These are phyloP conservation scores for Esox masquinongy DNA, from an alignment of 2,797 vertebrate species.

Conservation along the genomic window DNA sequence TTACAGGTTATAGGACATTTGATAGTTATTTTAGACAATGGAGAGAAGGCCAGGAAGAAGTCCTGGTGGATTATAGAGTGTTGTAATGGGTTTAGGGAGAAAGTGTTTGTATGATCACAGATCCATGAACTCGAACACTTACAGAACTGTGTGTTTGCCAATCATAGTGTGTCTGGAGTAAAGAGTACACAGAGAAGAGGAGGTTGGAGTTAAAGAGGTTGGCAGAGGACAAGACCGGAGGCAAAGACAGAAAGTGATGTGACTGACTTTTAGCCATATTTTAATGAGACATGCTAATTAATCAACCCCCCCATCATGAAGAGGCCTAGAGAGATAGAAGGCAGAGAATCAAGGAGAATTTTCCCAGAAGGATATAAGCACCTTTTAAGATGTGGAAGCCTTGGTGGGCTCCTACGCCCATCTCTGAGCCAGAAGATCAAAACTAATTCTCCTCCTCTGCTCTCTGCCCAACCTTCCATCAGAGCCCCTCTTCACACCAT, in stretches of 20 bases:
- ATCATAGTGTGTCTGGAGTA: conserved; percentile 68
- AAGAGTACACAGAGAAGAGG: background rate
- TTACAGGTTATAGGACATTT: too few species aligned
- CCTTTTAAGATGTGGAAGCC: conserved; percentile 55
- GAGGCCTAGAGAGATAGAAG: conserved; percentile 18
- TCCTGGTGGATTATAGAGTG: too few species aligned
- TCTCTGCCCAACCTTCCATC: conserved; percentile 33
- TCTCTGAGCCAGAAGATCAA: conserved; percentile 61
- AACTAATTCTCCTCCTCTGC: conserved; percentile 41
- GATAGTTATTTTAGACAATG: too few species aligned
- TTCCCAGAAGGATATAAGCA: conserved; percentile 59
- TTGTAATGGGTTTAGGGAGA: conserved; percentile 24
- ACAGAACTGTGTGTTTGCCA: conserved; percentile 54
- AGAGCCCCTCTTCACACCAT: conserved; percentile 50
- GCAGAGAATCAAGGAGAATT: conserved; percentile 29
- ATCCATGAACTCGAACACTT: conserved; percentile 59
- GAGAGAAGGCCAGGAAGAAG: too few species aligned
- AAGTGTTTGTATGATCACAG: conserved; percentile 44
- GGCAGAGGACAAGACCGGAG: conserved; percentile 16
- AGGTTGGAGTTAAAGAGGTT: background rate
- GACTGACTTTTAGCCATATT: too few species aligned
- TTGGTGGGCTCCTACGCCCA: conserved; percentile 44
- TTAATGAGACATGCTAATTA: too few species aligned
- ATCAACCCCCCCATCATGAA: background rate
- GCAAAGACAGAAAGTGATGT: conserved; percentile 11